A percentile compares a stretch with the other conserved stretches of the same genome.
These are phyloP conservation scores for Grallaria varia DNA, from an alignment of 2,113 vertebrate species.

Conservation along the genomic window DNA sequence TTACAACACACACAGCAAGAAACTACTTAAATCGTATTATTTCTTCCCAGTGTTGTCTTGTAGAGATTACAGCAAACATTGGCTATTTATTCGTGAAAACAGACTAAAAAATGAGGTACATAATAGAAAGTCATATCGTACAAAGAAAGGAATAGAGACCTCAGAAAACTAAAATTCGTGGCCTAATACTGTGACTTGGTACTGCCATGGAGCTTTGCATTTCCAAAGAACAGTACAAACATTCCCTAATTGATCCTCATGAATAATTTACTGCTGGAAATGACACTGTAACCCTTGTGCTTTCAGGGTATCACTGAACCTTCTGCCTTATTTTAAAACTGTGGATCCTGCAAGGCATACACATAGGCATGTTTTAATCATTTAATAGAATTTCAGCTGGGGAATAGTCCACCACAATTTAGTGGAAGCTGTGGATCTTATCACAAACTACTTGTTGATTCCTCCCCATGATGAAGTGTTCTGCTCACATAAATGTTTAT, in stretches of 20 bases:
- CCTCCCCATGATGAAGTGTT: not conserved
- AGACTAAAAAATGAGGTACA: not conserved
- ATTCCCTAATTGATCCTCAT: slow-evolving; percentile 41
- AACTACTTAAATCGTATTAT: not conserved
- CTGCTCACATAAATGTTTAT: not conserved
- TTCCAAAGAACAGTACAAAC: slow-evolving; percentile 33
- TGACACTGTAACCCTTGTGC: slow-evolving; percentile 6
- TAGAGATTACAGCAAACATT: not conserved
- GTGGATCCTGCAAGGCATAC: not conserved
- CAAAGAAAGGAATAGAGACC: not conserved
- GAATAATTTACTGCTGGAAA: slow-evolving; percentile 45
- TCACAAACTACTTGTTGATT: not conserved
- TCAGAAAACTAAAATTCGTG: not conserved
- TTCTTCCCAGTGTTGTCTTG: not conserved
- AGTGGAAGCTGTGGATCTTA: not conserved
- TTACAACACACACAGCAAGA: not conserved
- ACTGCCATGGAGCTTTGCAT: not conserved
- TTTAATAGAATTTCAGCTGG: not conserved
- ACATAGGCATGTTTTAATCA: not conserved
- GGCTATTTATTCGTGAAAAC: not conserved
- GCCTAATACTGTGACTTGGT: not conserved
- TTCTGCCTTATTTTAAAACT: not conserved
- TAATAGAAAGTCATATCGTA: not conserved
- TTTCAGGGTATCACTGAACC: not conserved
- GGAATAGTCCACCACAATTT: not conserved